Conservation (phyloP, 2,888 invertebrate genomes). For the Trisateles emortualis region DNA sequence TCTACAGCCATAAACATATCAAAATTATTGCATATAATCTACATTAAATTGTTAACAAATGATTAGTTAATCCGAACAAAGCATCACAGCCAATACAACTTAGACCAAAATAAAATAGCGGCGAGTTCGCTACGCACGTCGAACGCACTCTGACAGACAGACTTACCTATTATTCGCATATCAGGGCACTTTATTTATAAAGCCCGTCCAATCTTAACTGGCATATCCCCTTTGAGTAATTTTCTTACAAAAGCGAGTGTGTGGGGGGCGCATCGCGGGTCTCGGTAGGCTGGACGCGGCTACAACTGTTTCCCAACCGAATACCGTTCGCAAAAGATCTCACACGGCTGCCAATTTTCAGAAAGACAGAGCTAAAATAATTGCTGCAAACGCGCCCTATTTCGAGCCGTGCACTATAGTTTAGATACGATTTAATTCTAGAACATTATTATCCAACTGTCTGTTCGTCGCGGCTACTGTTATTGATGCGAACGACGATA, state of each 20-base stretch:
- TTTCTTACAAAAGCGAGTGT: conserved; percentile 35
- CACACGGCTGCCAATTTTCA: conserved; percentile 86
- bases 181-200: conserved; percentile 84
- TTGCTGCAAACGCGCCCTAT: conserved; percentile 85
- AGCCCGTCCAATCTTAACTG: conserved; percentile 68
- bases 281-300: conserved; percentile 62
- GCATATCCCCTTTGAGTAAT: conserved; percentile 62
- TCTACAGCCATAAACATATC: conserved; percentile 16
- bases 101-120: conserved; percentile 65
- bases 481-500: conserved; percentile 24
- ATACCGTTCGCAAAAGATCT: conserved; percentile 83
- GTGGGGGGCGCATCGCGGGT: conserved; percentile 62
- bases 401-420: conserved; percentile 78
- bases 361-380: conserved; percentile 87
- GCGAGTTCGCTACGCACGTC: conserved; percentile 54
- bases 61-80: conserved; percentile 38
- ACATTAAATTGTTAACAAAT: conserved; percentile 35
- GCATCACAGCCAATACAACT: conserved; percentile 48
- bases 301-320: conserved; percentile 85
- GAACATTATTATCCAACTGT: conserved; percentile 71
- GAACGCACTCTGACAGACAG: conserved; percentile 64
- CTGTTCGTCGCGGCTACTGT: conserved; percentile 57
- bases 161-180: conserved; percentile 84
- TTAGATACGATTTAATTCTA: conserved; percentile 81
- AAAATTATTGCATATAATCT: conserved; percentile 23